Evolutionary conservation across 2,113 vertebrate genomes (phyloP).

Genomic region (Tragelaphus buxtoni): DNA sequence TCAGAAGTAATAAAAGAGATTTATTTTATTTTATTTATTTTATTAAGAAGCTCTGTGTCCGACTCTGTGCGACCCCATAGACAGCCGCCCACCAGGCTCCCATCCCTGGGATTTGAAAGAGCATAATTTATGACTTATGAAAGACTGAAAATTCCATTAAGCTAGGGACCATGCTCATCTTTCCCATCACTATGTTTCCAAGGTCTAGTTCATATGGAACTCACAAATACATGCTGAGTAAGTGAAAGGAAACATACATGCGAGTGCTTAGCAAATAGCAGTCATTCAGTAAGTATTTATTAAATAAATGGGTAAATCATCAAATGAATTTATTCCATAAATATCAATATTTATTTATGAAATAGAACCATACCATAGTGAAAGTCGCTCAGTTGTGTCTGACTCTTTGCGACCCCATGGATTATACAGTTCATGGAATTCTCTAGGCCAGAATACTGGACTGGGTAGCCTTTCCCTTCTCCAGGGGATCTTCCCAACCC

Average conservation of each 20-base stretch:
- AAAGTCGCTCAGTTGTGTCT: not conserved
- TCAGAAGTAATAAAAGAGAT: not conserved
- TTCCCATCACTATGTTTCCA: not conserved
- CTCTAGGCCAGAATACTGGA: not conserved
- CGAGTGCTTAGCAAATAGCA: not conserved
- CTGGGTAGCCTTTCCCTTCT: not conserved
- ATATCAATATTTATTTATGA: constrained; percentile 28
- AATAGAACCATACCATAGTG: not conserved
- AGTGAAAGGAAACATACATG: not conserved
- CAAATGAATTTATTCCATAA: not conserved
- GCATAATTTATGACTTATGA: not conserved
- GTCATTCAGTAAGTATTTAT: not conserved
- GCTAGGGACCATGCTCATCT: not conserved
- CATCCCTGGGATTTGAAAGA: not conserved
- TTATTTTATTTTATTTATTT: no score
- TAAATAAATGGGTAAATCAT: not conserved
- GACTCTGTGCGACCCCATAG: no score
- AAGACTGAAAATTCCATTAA: not conserved
- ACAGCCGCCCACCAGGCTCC: no score
- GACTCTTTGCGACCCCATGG: not conserved
- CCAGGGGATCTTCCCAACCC: not conserved
- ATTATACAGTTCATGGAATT: not conserved
- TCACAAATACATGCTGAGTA: not conserved
- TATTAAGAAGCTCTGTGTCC: no score
- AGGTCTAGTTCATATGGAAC: not conserved